Evolutionary conservation across 2,888 invertebrate species (phyloP).

Genomic region (Erebia palarica): DNA sequence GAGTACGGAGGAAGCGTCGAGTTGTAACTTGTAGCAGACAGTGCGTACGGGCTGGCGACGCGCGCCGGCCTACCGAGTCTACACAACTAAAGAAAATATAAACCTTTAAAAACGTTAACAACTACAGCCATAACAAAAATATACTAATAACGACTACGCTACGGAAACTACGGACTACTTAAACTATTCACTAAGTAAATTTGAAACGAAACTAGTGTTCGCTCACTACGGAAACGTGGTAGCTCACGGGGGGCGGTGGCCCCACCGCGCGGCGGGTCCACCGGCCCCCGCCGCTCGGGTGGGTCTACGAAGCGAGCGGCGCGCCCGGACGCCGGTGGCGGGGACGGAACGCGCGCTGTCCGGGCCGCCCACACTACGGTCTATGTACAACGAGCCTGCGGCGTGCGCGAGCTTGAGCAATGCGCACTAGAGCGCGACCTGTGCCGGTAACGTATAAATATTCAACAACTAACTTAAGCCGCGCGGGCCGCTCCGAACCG

Average conservation of each 20-base stretch:
- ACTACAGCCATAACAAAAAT: slow-evolving; percentile 82
- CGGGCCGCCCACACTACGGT: slow-evolving; percentile 61
- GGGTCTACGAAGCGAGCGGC: slow-evolving; percentile 50
- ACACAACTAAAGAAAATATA: slow-evolving; percentile 72
- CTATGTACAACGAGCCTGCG: slow-evolving; percentile 71
- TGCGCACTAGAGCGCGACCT: slow-evolving; percentile 53
- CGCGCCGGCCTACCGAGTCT: slow-evolving; percentile 51
- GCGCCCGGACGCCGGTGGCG: slow-evolving; percentile 37
- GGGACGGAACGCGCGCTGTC: slow-evolving; percentile 38
- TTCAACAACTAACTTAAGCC: slow-evolving; percentile 55
- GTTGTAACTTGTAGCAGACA: slow-evolving; percentile 36
- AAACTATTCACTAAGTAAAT: slow-evolving; percentile 76
- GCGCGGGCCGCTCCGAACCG: slow-evolving; percentile 39
- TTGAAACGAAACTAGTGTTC: slow-evolving; percentile 77
- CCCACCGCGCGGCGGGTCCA: slow-evolving; percentile 39
- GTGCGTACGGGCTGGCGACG: slow-evolving; percentile 39
- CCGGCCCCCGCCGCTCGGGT: slow-evolving; percentile 53
- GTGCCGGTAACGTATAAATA: slow-evolving; percentile 55
- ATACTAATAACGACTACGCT: slow-evolving; percentile 78
- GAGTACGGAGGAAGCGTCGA: slow-evolving; percentile 62
- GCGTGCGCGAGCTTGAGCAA: slow-evolving; percentile 73
- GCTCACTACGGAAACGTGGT: slow-evolving; percentile 72
- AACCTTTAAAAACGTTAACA: slow-evolving; percentile 81
- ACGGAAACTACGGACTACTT: slow-evolving; percentile 78
- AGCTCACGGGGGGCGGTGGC: slow-evolving; percentile 49